These are phyloP conservation scores for Apeira syringaria DNA, from an alignment of 2,888 invertebrate genomes.

Conservation along the genomic window DNA sequence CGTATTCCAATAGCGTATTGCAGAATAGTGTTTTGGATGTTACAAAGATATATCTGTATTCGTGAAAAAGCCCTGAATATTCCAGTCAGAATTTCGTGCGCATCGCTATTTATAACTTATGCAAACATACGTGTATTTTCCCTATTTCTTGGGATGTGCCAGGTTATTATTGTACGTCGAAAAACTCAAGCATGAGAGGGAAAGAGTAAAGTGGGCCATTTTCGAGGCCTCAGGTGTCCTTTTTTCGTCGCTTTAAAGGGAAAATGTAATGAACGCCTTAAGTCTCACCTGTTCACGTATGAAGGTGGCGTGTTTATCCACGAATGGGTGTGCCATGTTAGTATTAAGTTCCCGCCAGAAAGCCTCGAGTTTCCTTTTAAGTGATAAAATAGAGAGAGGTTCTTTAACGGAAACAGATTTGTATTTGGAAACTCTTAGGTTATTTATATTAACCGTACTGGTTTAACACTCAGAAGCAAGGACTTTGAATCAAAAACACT, in stretches of 20 bases:
- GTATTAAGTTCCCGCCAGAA: slow-evolving; percentile 34
- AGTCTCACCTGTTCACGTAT: slow-evolving; percentile 32
- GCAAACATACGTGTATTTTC: slow-evolving; percentile 52
- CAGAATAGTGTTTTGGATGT: slow-evolving; percentile 57
- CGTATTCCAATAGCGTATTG: slow-evolving; percentile 56
- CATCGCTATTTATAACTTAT: slow-evolving; percentile 49
- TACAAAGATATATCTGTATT: slow-evolving; percentile 56
- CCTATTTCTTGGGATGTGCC: slow-evolving; percentile 49
- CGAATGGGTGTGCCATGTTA: slow-evolving; percentile 33
- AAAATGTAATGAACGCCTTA: slow-evolving; percentile 51
- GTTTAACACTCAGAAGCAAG: too few species aligned
- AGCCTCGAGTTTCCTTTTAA: slow-evolving; percentile 19
- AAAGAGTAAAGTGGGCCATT: slow-evolving; percentile 37
- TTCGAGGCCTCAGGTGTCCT: slow-evolving; percentile 53
- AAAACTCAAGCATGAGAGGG: slow-evolving; percentile 29
- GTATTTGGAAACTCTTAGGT: slow-evolving; percentile 43
- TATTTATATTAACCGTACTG: too few species aligned
- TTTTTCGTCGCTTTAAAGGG: slow-evolving; percentile 43
- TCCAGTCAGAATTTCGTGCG: slow-evolving; percentile 34
- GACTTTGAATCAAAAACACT: too few species aligned
- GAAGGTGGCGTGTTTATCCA: slow-evolving; percentile 33
- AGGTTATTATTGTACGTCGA: slow-evolving; percentile 28
- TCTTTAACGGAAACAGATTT: slow-evolving; percentile 38
- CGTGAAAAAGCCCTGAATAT: slow-evolving; percentile 22
- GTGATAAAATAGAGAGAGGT: slow-evolving; percentile 31